Evolutionary conservation across 2,113 vertebrate species (phyloP).

Genomic region (Neoarius graeffei): DNA sequence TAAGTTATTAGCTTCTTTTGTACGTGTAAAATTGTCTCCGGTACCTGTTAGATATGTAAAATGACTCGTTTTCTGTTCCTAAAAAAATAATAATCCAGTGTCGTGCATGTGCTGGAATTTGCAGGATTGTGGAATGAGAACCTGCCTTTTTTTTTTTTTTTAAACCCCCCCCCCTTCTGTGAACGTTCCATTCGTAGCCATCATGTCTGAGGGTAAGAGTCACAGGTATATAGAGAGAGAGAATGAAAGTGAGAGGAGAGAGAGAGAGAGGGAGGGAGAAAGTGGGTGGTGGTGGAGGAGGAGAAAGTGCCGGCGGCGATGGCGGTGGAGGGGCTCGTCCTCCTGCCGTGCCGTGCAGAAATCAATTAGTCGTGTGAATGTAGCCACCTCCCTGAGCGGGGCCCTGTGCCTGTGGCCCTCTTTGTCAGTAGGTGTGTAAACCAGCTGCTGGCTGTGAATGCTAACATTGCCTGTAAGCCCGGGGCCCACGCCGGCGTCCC

Average conservation of each 20-base stretch:
- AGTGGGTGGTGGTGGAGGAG: slow-evolving; percentile 51
- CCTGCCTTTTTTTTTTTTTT: background rate
- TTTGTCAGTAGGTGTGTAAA: slow-evolving; percentile 80
- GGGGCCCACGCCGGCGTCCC: slow-evolving; percentile 59
- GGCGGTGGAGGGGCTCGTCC: slow-evolving; percentile 58
- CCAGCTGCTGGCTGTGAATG: slow-evolving; percentile 81
- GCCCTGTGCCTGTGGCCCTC: slow-evolving; percentile 65
- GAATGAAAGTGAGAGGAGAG: slow-evolving; percentile 15
- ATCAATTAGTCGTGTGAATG: slow-evolving; percentile 78
- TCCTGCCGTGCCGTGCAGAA: slow-evolving; percentile 78
- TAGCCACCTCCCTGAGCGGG: slow-evolving; percentile 61
- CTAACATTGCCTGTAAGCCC: slow-evolving; percentile 61
- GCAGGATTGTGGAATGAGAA: slow-evolving; percentile 1
- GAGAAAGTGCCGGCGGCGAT: background rate
- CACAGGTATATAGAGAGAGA: slow-evolving; percentile 31
- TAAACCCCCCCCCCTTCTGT: background rate
- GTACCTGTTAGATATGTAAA: background rate
- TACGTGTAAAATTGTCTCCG: background rate
- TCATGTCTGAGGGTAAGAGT: background rate
- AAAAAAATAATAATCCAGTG: no score
- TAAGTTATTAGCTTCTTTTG: background rate
- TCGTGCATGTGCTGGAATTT: slow-evolving; percentile 28
- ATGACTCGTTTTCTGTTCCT: no score
- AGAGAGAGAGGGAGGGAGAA: background rate
- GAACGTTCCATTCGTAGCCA: slow-evolving; percentile 26